phyloP scores from a whole-genome alignment of 2,113 vertebrate species.

The Falcunculus frontatus region DNA sequence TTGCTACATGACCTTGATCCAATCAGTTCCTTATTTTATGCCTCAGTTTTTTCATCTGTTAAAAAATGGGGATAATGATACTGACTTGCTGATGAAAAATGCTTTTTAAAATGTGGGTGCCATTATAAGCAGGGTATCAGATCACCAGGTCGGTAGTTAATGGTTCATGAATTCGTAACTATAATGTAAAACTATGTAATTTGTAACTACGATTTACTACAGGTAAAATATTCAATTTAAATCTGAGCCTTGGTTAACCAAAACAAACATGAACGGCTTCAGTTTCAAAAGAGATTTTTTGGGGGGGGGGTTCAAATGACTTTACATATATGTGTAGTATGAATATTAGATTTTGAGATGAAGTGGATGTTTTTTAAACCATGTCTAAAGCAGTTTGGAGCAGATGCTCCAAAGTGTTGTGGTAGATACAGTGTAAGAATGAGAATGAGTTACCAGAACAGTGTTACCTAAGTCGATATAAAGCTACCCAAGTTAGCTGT shows the following conservation, averaged over 20 bases:
- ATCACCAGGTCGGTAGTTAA: constrained; percentile 16
- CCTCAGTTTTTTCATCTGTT: constrained; percentile 50
- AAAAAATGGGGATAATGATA: constrained; percentile 55
- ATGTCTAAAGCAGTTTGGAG: background rate
- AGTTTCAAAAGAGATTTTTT: background rate
- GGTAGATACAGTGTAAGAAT: background rate
- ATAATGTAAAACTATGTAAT: constrained; percentile 17
- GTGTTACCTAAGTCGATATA: background rate
- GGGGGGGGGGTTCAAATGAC: background rate
- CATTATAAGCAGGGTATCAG: constrained; percentile 34
- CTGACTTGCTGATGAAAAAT: constrained; percentile 48
- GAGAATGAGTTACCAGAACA: background rate
- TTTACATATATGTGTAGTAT: background rate
- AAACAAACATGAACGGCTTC: constrained; percentile 1
- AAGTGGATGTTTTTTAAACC: background rate
- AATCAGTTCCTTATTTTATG: constrained; percentile 50
- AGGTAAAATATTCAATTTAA: background rate
- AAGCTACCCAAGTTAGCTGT: background rate
- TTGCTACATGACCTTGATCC: constrained; percentile 49
- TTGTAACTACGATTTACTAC: constrained; percentile 14
- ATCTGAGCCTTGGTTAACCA: background rate
- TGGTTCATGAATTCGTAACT: constrained; percentile 45
- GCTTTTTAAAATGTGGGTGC: constrained; percentile 32
- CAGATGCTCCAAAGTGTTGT: background rate
- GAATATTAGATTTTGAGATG: background rate